Percentiles rank a stretch among this genome's conserved stretches.
phyloP scores from a whole-genome alignment of 2,888 invertebrate genomes.

The Clunio marinus region DNA sequence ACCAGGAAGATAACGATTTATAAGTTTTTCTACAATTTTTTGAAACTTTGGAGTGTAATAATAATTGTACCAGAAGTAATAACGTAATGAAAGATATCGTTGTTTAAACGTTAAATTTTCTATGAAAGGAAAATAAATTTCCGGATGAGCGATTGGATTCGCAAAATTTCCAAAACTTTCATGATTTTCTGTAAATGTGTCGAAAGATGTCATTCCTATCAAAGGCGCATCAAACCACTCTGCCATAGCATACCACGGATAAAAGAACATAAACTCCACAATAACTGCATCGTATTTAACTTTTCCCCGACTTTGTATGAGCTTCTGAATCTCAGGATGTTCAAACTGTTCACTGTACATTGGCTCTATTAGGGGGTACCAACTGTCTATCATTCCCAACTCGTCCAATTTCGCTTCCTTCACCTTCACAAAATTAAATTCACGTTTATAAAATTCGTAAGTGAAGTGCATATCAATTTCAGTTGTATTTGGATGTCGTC shows the following conservation, averaged over 20 bases:
- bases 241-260: constrained; percentile 52
- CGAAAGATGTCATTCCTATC: constrained; percentile 53
- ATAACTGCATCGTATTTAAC: constrained; percentile 56
- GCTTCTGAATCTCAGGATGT: constrained; percentile 40
- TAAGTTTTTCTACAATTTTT: not conserved
- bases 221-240: constrained; percentile 55
- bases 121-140: constrained; percentile 50
- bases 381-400: constrained; percentile 6
- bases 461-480: constrained; percentile 49
- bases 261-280: constrained; percentile 53
- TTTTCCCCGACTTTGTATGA: constrained; percentile 47
- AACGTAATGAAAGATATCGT: constrained; percentile 41
- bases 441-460: constrained; percentile 44
- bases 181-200: constrained; percentile 43
- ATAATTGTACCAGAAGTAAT: constrained; percentile 32
- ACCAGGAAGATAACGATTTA: not conserved
- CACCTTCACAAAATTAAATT: constrained; percentile 39
- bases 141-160: constrained; percentile 54
- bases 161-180: constrained; percentile 51
- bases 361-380: not conserved
- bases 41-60: not conserved
- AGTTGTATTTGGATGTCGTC: constrained; percentile 45
- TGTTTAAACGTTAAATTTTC: constrained; percentile 49
- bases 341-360: constrained; percentile 33
- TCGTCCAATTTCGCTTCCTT: constrained; percentile 27